Percentiles rank a stretch among this genome's conserved stretches.
Evolutionary conservation across 2,888 invertebrate species (phyloP).

Genomic region (Mesorhabditis belari): DNA sequence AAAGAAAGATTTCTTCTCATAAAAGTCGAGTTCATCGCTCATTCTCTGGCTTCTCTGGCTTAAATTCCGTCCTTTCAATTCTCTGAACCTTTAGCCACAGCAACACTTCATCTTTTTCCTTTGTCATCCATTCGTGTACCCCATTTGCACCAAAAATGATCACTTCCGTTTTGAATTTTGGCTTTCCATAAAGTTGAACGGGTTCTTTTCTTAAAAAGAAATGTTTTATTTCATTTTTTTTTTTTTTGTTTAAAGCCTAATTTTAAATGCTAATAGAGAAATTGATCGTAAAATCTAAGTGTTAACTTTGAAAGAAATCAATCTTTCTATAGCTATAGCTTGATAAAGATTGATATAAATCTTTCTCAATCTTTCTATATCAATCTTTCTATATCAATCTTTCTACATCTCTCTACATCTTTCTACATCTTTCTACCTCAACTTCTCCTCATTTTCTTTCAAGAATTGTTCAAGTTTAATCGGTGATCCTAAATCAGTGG

Average conservation of each 20-base stretch:
- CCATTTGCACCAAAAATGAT: conserved; percentile 22
- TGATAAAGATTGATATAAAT: neutral
- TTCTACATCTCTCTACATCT: no score
- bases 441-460: conserved; percentile 20
- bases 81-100: neutral
- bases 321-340: no score
- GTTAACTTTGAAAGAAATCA: neutral
- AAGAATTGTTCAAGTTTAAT: conserved; percentile 37
- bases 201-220: conserved; percentile 24
- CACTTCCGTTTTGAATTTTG: conserved; percentile 29
- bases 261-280: neutral
- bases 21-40: no score
- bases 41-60: no score
- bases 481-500: conserved; percentile 17
- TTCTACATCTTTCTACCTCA: conserved; percentile 37
- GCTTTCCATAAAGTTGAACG: conserved; percentile 32
- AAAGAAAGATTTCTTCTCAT: no score
- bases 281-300: neutral
- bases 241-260: neutral
- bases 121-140: neutral
- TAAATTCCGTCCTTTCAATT: no score
- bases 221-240: neutral
- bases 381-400: no score
- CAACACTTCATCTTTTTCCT: neutral
- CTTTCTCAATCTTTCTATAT: no score